phyloP scores from a whole-genome alignment of 2,113 vertebrate genomes.

The Megatriorchis doriae region DNA sequence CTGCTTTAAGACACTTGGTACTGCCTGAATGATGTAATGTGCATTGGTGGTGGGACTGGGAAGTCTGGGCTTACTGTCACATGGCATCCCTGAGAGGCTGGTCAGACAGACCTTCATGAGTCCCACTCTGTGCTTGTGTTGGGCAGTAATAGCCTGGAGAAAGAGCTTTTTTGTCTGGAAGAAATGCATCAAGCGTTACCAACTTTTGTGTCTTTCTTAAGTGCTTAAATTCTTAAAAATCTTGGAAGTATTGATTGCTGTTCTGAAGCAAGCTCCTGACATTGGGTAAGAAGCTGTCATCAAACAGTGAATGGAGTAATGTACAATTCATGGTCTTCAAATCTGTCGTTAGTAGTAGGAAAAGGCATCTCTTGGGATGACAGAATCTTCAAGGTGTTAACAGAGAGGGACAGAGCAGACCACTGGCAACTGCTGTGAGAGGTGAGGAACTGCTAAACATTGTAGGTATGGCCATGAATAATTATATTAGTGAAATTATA shows the following conservation, averaged over 20 bases:
- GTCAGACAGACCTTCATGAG: fast-evolving
- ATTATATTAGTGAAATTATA: background rate
- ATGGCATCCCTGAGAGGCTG: fast-evolving
- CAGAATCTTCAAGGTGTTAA: background rate
- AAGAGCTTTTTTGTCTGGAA: background rate
- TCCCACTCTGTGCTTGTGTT: fast-evolving
- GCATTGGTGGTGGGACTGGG: background rate
- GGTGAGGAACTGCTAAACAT: background rate
- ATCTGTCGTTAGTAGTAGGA: background rate
- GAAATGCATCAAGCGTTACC: background rate
- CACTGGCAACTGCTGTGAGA: background rate
- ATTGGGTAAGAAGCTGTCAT: background rate
- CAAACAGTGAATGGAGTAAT: background rate
- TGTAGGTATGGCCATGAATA: background rate
- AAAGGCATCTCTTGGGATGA: background rate
- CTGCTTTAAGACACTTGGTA: background rate
- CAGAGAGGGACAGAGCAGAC: background rate
- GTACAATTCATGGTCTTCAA: background rate
- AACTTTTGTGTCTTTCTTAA: background rate
- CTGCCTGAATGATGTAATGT: background rate
- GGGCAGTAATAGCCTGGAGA: background rate
- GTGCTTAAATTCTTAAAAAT: background rate
- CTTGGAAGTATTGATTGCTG: background rate
- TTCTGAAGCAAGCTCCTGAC: background rate
- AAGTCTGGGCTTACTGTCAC: background rate